Evolutionary conservation across 2,888 invertebrate genomes (phyloP).

Genomic region (Chloroclystis v-ata): DNA sequence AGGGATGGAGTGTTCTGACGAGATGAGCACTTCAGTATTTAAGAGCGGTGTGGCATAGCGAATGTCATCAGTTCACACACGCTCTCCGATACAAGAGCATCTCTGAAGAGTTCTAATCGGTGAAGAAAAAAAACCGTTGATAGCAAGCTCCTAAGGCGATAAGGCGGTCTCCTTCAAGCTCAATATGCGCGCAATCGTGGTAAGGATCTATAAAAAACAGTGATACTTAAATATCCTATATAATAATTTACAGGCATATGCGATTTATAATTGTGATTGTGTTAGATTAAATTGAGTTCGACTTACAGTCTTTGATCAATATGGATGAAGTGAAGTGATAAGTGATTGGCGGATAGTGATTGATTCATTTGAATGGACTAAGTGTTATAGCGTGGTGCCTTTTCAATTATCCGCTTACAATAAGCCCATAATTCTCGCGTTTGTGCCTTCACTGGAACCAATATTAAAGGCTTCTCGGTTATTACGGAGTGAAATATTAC

Average conservation of each 20-base stretch:
- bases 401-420: too few species aligned
- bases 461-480: too few species aligned
- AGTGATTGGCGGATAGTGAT: constrained; percentile 43
- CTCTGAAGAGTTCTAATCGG: constrained; percentile 54
- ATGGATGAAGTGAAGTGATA: constrained; percentile 55
- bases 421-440: too few species aligned
- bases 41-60: constrained; percentile 71
- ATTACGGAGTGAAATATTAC: too few species aligned
- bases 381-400: constrained; percentile 23
- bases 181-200: constrained; percentile 74
- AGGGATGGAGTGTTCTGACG: constrained; percentile 74
- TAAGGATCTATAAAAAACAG: constrained; percentile 47
- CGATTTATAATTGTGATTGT: constrained; percentile 38
- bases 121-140: constrained; percentile 30
- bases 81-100: constrained; percentile 66
- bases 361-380: constrained; percentile 25
- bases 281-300: constrained; percentile 24
- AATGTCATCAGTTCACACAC: constrained; percentile 76
- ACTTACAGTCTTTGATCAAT: constrained; percentile 33
- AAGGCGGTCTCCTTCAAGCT: constrained; percentile 43
- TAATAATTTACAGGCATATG: constrained; percentile 52
- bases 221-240: constrained; percentile 12
- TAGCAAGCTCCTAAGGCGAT: constrained; percentile 45
- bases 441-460: too few species aligned
- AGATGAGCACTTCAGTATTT: constrained; percentile 76